Conservation (phyloP, 2,888 invertebrate species). For the Aquatica leii region DNA sequence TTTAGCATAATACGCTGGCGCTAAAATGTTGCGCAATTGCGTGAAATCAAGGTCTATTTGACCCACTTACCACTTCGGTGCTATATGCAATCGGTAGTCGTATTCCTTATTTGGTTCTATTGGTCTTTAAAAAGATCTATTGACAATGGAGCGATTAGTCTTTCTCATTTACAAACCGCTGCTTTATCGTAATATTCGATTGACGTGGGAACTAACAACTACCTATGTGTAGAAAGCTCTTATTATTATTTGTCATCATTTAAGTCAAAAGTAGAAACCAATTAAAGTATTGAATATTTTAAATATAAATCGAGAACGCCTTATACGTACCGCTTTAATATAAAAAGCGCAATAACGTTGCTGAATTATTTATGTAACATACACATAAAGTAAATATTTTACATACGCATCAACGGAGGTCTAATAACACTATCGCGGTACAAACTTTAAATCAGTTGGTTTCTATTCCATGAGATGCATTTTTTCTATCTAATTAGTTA, state of each 20-base stretch:
- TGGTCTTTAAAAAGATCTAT: conserved; percentile 36
- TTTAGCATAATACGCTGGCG: conserved; percentile 30
- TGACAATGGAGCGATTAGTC: conserved; percentile 36
- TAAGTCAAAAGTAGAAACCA: conserved; percentile 9
- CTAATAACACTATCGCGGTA: no score
- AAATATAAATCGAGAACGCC: no score
- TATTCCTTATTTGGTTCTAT: conserved; percentile 35
- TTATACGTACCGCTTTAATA: no score
- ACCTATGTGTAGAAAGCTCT: conserved; percentile 13
- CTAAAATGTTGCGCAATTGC: conserved; percentile 29
- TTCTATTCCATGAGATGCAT: no score
- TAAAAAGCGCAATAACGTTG: neutral
- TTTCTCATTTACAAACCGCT: conserved; percentile 33
- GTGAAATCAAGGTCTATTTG: conserved; percentile 35
- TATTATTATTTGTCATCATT: conserved; percentile 17
- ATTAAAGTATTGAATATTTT: no score
- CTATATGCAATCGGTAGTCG: conserved; percentile 34
- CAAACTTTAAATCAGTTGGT: no score
- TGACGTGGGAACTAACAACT: conserved; percentile 29
- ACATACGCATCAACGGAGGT: no score
- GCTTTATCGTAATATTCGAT: conserved; percentile 20
- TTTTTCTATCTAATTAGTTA: no score
- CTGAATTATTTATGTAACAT: no score
- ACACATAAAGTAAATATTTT: no score
- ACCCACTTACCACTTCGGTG: conserved; percentile 30